These are phyloP conservation scores for Geophilus truncorum DNA, from an alignment of 2,888 invertebrate genomes.

Conservation along the genomic window DNA sequence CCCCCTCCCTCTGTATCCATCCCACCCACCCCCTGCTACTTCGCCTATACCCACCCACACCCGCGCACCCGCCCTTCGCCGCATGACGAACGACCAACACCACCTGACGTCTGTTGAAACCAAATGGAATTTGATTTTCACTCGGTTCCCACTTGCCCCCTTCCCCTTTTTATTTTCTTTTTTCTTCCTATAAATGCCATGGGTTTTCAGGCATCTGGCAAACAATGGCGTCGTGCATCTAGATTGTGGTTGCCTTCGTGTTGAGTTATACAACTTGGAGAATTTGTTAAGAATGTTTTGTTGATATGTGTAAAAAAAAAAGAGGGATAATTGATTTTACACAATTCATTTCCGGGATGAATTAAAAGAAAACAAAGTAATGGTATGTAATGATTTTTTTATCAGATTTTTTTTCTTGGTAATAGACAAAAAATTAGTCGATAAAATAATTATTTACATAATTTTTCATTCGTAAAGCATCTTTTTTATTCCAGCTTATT, in stretches of 20 bases:
- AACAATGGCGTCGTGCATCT: slow-evolving; percentile 8
- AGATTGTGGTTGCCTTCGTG: neutral
- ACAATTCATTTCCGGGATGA: no score
- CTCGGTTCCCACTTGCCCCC: slow-evolving; percentile 8
- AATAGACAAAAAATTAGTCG: no score
- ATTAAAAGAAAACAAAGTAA: no score
- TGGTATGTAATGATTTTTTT: no score
- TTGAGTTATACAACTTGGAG: neutral
- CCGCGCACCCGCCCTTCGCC: slow-evolving; percentile 19
- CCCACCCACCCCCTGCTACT: neutral
- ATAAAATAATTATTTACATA: no score
- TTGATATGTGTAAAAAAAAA: neutral
- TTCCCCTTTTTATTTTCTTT: neutral
- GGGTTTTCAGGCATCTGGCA: neutral
- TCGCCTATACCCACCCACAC: neutral
- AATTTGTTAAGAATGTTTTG: neutral
- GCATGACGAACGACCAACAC: slow-evolving; percentile 27
- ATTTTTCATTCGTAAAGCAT: no score
- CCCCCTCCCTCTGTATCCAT: neutral
- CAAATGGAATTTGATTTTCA: slow-evolving; percentile 21
- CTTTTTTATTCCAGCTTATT: no score
- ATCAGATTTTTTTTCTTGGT: no score
- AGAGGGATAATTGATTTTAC: no score
- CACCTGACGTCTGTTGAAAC: slow-evolving; percentile 21
- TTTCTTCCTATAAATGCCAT: neutral